Percentiles rank a stretch among this genome's conserved stretches.
phyloP scores from a whole-genome alignment of 37 sponge, comb jelly and placozoan genomes.

The Bolinopsis microptera region DNA sequence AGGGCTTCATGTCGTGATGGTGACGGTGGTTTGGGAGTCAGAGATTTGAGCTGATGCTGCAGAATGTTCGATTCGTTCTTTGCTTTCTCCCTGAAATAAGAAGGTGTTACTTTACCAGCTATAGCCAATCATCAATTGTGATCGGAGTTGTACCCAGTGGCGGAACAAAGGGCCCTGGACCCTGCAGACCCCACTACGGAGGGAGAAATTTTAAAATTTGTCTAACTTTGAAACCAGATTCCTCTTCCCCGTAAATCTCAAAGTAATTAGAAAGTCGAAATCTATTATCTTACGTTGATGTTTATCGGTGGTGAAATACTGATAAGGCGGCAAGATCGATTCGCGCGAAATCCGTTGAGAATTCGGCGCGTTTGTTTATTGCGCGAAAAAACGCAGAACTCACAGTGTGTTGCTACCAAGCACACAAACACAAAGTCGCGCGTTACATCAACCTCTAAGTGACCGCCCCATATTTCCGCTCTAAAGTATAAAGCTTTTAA shows the following conservation, averaged over 20 bases:
- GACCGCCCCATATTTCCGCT: background rate
- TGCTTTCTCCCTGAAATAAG: constrained; percentile 47
- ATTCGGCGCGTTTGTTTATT: background rate
- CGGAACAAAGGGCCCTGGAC: too few species aligned
- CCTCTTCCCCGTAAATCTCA: too few species aligned
- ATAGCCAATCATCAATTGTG: too few species aligned
- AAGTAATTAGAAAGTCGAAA: too few species aligned
- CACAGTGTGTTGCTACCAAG: background rate
- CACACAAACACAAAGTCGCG: background rate
- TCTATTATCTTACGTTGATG: too few species aligned
- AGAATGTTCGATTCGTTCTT: constrained; percentile 45
- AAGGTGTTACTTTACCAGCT: background rate
- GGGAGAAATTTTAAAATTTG: too few species aligned
- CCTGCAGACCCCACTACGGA: too few species aligned
- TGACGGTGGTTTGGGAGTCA: background rate
- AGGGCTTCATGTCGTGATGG: background rate
- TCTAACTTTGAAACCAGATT: too few species aligned
- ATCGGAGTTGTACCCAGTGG: too few species aligned
- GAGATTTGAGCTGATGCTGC: background rate
- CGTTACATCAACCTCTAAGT: background rate
- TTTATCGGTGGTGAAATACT: too few species aligned
- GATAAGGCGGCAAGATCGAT: background rate
- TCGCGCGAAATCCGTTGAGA: constrained; percentile 51
- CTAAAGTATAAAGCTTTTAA: too few species aligned
- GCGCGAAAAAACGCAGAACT: background rate